Evolutionary conservation across 1,140 invertebrate genomes (phyloP).

Genomic region (Pseudomyrmex sp.): DNA sequence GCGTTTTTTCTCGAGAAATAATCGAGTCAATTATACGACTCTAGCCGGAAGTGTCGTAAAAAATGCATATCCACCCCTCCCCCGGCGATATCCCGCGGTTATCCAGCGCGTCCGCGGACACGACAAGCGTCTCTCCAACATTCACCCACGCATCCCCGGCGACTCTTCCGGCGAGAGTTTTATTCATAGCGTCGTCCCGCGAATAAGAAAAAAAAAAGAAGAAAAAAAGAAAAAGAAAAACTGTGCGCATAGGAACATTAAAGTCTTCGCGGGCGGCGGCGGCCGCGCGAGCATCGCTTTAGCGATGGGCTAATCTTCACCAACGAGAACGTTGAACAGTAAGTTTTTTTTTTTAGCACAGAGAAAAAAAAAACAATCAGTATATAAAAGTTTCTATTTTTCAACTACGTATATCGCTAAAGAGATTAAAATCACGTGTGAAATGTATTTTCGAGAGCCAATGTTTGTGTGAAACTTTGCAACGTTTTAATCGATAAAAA

Average conservation of each 20-base stretch:
- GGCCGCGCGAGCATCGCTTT: slow-evolving; percentile 12
- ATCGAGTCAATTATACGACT: slow-evolving; percentile 52
- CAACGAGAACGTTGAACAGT: background rate
- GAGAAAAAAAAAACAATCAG: background rate
- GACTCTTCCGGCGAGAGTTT: slow-evolving; percentile 69
- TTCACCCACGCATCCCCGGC: slow-evolving; percentile 25
- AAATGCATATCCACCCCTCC: slow-evolving; percentile 26
- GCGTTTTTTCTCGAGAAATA: slow-evolving; percentile 21
- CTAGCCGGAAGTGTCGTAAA: slow-evolving; percentile 49
- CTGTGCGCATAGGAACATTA: slow-evolving; percentile 74
- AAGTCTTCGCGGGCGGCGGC: slow-evolving; percentile 64
- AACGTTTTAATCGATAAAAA: no score
- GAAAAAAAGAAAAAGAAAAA: no score
- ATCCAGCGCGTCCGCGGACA: slow-evolving; percentile 13
- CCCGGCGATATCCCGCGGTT: slow-evolving; percentile 29
- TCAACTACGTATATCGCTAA: background rate
- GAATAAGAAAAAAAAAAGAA: slow-evolving; percentile 74
- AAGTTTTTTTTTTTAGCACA: background rate
- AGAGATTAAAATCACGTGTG: background rate
- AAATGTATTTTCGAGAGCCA: no score
- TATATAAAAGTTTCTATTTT: background rate
- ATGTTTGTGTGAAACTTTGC: no score
- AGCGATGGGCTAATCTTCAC: slow-evolving; percentile 34
- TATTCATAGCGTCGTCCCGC: slow-evolving; percentile 77
- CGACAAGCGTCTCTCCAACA: slow-evolving; percentile 50